A percentile compares a stretch with the other conserved stretches of the same genome.
Evolutionary conservation across 2,797 vertebrate genomes (phyloP).

Genomic region (Scolopax bukidnonensis): DNA sequence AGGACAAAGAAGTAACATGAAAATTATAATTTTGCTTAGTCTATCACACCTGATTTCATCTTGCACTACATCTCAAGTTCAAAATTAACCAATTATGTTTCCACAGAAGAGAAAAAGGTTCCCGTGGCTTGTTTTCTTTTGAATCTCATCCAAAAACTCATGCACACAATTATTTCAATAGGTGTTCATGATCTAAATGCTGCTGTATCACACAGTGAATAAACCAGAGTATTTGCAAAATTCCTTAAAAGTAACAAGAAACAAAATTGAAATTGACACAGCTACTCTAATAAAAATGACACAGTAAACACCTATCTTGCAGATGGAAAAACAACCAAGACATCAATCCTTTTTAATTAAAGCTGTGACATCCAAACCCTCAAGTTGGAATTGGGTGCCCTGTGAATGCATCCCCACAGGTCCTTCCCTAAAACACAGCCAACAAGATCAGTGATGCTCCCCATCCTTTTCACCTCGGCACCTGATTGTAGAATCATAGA

Average conservation of each 20-base stretch:
- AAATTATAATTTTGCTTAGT: background rate
- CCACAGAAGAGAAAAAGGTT: background rate
- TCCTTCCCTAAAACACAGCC: background rate
- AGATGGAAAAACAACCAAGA: background rate
- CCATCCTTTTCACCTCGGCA: background rate
- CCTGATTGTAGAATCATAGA: background rate
- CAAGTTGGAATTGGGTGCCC: fast-evolving
- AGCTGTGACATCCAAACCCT: background rate
- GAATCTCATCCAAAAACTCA: background rate
- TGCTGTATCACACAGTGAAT: background rate
- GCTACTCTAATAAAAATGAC: background rate
- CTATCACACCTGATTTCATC: background rate
- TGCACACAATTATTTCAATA: background rate
- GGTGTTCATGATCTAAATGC: background rate
- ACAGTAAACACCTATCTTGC: background rate
- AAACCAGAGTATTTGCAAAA: background rate
- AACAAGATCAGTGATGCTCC: background rate
- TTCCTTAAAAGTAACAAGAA: background rate
- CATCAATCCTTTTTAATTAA: background rate
- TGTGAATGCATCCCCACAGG: background rate
- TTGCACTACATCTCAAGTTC: background rate
- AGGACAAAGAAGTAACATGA: background rate
- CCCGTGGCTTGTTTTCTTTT: background rate
- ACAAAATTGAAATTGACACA: background rate
- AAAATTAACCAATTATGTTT: background rate